Evolutionary conservation across 2,113 vertebrate genomes (phyloP).

Genomic region (Elephas maximus): DNA sequence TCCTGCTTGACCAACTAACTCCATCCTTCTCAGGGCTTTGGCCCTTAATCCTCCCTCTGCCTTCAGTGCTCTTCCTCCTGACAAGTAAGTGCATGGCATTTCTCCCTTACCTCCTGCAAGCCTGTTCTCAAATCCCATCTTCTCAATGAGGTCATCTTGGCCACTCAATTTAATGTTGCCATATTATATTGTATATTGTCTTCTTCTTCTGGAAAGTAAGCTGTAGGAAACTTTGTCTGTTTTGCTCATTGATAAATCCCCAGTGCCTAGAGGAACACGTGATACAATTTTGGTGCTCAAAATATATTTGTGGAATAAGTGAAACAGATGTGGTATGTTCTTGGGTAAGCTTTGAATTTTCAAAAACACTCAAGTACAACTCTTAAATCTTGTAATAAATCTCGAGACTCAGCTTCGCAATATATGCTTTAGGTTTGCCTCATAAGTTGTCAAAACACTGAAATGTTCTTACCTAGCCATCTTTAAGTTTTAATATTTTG

Average conservation of each 20-base stretch:
- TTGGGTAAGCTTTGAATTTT: constrained; percentile 19
- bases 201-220: not conserved
- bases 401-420: constrained; percentile 3
- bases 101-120: not conserved
- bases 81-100: not conserved
- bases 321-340: constrained; percentile 5
- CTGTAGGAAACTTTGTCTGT: not conserved
- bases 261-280: not conserved
- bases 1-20: not conserved
- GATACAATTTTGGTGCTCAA: not conserved
- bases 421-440: not conserved
- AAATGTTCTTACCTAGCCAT: not conserved
- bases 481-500: constrained; percentile 50
- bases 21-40: not conserved
- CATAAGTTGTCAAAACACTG: not conserved
- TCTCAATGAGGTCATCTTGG: not conserved
- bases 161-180: not conserved
- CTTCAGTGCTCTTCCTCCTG: not conserved
- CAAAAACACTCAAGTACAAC: not conserved
- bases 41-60: not conserved
- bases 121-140: not conserved
- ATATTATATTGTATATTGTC: no score
- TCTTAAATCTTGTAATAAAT: not conserved
- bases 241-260: not conserved
- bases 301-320: not conserved